Conservation (phyloP, 2,888 invertebrate genomes). For the Cheilosia urbana region DNA sequence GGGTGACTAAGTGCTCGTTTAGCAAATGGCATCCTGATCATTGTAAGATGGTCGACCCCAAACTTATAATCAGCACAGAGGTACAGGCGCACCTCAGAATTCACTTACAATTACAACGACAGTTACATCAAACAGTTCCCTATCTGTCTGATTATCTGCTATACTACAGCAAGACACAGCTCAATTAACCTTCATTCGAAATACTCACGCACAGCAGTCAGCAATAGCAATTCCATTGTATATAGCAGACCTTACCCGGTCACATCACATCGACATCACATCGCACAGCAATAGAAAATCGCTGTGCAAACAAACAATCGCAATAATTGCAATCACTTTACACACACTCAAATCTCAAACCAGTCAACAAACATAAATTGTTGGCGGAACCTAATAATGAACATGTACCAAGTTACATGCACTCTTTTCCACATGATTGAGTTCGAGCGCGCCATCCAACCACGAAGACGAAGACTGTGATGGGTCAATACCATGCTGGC, state of each 20-base stretch:
- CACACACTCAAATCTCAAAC: conserved; percentile 53
- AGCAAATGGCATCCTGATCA: too few relatives aligned
- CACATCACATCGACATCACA: conserved; percentile 13
- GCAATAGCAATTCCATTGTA: not conserved
- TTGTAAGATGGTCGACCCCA: too few relatives aligned
- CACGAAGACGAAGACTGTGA: conserved; percentile 14
- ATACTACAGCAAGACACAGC: not conserved
- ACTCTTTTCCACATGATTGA: conserved; percentile 59
- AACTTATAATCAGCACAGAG: too few relatives aligned
- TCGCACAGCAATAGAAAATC: conserved; percentile 19
- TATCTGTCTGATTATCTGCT: not conserved
- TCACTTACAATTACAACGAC: too few relatives aligned
- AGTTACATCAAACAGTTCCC: too few relatives aligned
- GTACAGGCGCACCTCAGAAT: too few relatives aligned
- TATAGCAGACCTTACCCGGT: conserved; percentile 51
- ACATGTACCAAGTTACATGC: conserved; percentile 23
- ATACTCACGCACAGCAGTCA: not conserved
- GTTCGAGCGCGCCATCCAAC: conserved; percentile 18
- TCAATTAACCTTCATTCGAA: conserved; percentile 34
- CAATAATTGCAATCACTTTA: conserved; percentile 49
- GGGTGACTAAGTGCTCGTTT: too few relatives aligned
- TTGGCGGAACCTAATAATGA: conserved; percentile 60
- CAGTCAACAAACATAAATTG: conserved; percentile 50
- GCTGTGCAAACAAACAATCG: conserved; percentile 44
- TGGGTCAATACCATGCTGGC: conserved; percentile 51